Conservation (phyloP, 2,888 invertebrate genomes). For the Drosophila vallismaia region DNA sequence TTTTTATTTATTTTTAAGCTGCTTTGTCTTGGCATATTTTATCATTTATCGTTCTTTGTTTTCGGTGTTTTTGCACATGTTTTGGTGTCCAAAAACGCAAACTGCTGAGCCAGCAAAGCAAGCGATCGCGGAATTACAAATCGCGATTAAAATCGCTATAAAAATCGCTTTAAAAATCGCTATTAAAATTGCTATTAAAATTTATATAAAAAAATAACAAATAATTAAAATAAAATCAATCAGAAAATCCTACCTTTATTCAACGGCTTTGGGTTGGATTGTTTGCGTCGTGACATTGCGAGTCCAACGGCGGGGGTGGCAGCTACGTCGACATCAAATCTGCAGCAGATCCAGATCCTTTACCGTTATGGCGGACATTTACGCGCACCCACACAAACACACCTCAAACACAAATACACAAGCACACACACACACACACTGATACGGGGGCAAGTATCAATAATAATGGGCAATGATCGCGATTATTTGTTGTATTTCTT, state of each 20-base stretch:
- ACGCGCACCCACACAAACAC: conserved; percentile 28
- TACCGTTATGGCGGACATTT: conserved; percentile 51
- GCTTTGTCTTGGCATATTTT: conserved; percentile 38
- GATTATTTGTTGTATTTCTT: conserved; percentile 45
- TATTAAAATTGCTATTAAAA: too few relatives aligned
- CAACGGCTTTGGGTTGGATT: conserved; percentile 96
- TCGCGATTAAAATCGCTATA: too few relatives aligned
- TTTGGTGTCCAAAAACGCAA: conserved; percentile 46
- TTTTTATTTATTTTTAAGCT: conserved; percentile 24
- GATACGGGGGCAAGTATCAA: conserved; percentile 54
- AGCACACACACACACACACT: conserved; percentile 22
- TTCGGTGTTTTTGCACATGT: conserved; percentile 61
- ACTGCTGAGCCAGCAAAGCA: conserved; percentile 65
- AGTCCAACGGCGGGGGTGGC: conserved; percentile 36
- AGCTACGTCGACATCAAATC: conserved; percentile 66
- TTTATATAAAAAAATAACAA: too few relatives aligned
- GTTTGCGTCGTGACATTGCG: conserved; percentile 95
- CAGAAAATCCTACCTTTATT: conserved; percentile 90
- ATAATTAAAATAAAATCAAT: neutral
- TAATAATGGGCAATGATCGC: conserved; percentile 51
- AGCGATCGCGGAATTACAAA: too few relatives aligned
- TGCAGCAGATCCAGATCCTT: conserved; percentile 27
- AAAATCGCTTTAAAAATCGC: too few relatives aligned
- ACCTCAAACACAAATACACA: conserved; percentile 21
- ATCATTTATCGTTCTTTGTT: conserved; percentile 30